A percentile compares a stretch with the other conserved stretches of the same genome.
phyloP scores from a whole-genome alignment of 2,113 vertebrate genomes.

The Sinocyclocheilus grahami region DNA sequence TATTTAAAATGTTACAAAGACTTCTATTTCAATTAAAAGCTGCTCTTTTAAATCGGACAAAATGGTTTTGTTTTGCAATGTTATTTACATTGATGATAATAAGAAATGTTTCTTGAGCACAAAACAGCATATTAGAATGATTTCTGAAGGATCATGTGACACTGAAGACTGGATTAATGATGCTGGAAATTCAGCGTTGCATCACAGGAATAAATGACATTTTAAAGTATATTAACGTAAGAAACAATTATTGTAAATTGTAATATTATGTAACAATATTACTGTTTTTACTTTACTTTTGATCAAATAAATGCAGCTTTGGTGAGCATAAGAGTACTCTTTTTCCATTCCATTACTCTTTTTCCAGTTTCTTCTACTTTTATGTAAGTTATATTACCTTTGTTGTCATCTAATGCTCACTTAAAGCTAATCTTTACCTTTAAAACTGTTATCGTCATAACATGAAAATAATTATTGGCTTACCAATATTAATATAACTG shows the following conservation, averaged over 20 bases:
- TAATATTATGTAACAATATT: too few relatives aligned
- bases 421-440: too few relatives aligned
- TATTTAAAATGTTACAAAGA: neutral
- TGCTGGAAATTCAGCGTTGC: neutral
- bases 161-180: neutral
- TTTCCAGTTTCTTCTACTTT: too few relatives aligned
- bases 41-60: neutral
- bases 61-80: neutral
- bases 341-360: too few relatives aligned
- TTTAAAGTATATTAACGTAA: neutral
- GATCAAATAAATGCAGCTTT: too few relatives aligned
- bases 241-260: neutral
- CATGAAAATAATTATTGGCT: neutral
- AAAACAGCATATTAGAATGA: neutral
- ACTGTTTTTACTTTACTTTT: too few relatives aligned
- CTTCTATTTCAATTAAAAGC: neutral
- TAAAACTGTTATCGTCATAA: too few relatives aligned
- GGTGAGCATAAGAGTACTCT: too few relatives aligned
- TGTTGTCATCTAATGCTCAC: too few relatives aligned
- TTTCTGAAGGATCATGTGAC: neutral
- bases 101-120: too few relatives aligned
- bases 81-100: neutral
- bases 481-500: too few relatives aligned
- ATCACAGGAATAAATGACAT: neutral
- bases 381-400: too few relatives aligned